phyloP scores from a whole-genome alignment of 2,888 invertebrate genomes.

The Eilema depressum region DNA sequence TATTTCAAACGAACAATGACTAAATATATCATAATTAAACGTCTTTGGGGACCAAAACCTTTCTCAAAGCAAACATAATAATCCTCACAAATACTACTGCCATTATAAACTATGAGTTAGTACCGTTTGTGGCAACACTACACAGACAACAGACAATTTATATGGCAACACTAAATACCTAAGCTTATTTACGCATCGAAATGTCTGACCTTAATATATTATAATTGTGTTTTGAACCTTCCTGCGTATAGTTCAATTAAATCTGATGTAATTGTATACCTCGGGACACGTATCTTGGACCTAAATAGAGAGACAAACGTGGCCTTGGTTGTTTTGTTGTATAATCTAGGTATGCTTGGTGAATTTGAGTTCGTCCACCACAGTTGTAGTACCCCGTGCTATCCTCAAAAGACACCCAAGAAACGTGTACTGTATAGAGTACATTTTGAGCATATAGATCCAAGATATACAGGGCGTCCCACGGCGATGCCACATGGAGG shows the following conservation, averaged over 20 bases:
- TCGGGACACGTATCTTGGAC: too few species aligned
- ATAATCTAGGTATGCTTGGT: too few species aligned
- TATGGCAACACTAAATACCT: slow-evolving; percentile 12
- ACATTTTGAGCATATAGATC: too few species aligned
- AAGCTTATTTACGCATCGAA: slow-evolving; percentile 11
- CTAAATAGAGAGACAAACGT: too few species aligned
- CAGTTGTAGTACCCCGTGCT: too few species aligned
- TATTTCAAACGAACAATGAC: not conserved
- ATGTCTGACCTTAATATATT: not conserved
- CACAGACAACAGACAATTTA: slow-evolving; percentile 8
- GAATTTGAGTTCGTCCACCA: too few species aligned
- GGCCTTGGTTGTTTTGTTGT: too few species aligned
- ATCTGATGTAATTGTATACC: not conserved
- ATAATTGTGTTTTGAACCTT: not conserved
- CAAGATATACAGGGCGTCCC: too few species aligned
- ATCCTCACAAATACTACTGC: not conserved
- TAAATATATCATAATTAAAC: not conserved
- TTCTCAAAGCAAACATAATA: not conserved
- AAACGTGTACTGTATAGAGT: too few species aligned
- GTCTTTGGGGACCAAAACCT: not conserved
- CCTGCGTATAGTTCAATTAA: not conserved
- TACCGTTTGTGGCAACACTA: slow-evolving; percentile 7
- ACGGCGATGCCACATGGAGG: too few species aligned
- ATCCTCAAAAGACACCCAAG: too few species aligned
- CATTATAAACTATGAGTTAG: slow-evolving; percentile 6